Evolutionary conservation across 2,113 vertebrate species (phyloP), one percentile per base, ranked within the genome.

Genomic region (Phyllostomus hastatus): DNA sequence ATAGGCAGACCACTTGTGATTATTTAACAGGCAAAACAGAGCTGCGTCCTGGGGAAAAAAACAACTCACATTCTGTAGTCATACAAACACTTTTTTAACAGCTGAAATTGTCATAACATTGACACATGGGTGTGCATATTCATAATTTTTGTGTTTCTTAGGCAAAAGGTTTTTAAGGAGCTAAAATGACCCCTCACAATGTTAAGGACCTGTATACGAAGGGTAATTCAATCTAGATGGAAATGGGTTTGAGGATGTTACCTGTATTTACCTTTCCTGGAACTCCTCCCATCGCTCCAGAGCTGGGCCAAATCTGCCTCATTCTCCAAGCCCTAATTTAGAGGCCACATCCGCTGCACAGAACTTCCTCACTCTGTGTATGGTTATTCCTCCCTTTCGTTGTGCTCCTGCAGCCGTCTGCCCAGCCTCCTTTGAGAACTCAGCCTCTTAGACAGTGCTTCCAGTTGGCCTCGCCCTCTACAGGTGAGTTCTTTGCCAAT

Each of bases 11-110:
- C 31, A 20, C 2, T 67, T 57, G 43, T 69, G 26, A 69, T 69
- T 93, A 61, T 90, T 79, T 73, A 64, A 4, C 67, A 10, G 64
- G 15, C 35, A 31, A 59, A 89, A 43, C 12, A 64, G 54, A 95
- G 31, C 61, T 78, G 52, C 24, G 16, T 10, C 17, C 4, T 54
- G 31, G 48, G 70, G 35, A 4, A 15, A 82, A 70, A 82, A 94
- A 66, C 67, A 84, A 85, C 14, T 83, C 4, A 22, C 1, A 22
- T 75, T 70, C 46, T 94, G 8, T 41, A 48, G 41, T 59, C 26
- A 81, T 33, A 33, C 3, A 35, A 16, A 64, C 61, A 2, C 4
- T 75, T 90, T 91, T 57, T 46, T 69, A 85, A 66, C 28, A 69
- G 72, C 61, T 75, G 33, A 73, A 75, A 16, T 64, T 26, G 4